A percentile compares a stretch with the other conserved stretches of the same genome.
phyloP scores from a whole-genome alignment of 2,113 vertebrate genomes.

The Mustela lutreola region DNA sequence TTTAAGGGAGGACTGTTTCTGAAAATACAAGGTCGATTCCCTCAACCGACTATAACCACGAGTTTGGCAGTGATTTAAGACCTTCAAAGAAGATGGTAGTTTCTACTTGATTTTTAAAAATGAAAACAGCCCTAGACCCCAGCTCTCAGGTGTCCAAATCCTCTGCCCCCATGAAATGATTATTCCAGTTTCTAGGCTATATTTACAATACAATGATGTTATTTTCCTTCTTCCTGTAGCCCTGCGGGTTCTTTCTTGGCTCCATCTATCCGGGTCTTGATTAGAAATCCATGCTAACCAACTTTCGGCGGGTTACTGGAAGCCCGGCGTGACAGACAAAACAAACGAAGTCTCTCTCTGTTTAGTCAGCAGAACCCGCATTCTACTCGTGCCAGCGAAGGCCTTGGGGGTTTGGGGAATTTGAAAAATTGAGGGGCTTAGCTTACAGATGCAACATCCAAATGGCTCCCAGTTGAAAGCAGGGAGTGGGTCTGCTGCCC shows the following conservation, averaged over 20 bases:
- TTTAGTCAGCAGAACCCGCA: conserved; percentile 78
- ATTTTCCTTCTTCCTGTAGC: conserved; percentile 70
- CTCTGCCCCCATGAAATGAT: conserved; percentile 39
- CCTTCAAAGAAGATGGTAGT: neutral
- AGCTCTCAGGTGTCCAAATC: conserved; percentile 56
- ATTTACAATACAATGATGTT: conserved; percentile 73
- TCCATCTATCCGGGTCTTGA: conserved; percentile 54
- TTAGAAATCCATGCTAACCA: conserved; percentile 85
- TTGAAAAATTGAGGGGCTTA: neutral
- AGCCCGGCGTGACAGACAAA: conserved; percentile 57
- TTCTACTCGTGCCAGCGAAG: conserved; percentile 56
- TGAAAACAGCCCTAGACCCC: conserved; percentile 29
- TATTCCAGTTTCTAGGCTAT: conserved; percentile 63
- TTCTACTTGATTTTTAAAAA: conserved; percentile 55
- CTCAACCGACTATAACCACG: neutral
- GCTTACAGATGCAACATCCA: neutral
- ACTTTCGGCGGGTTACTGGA: conserved; percentile 65
- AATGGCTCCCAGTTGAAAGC: conserved; percentile 25
- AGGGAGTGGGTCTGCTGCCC: neutral
- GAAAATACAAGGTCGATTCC: neutral
- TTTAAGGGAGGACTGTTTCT: neutral
- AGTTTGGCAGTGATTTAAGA: neutral
- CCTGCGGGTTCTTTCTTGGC: conserved; percentile 71
- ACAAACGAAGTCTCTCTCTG: conserved; percentile 61
- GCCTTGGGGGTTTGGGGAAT: conserved; percentile 44